These are phyloP conservation scores for Pseudotriccus pelzelni DNA, from an alignment of 2,797 vertebrate genomes.

Conservation along the genomic window DNA sequence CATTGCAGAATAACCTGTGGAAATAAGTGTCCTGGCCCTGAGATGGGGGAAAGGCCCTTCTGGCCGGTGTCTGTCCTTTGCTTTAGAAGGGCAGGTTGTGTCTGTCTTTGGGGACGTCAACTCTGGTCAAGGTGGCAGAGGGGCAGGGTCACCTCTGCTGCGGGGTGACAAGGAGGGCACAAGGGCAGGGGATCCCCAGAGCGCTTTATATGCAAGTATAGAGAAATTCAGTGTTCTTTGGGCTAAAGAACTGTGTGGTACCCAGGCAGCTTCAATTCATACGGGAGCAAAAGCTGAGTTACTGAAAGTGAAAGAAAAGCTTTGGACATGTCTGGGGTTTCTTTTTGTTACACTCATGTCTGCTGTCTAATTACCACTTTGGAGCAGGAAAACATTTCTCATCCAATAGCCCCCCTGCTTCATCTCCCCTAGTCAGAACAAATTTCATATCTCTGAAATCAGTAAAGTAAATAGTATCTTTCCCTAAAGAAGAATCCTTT, in stretches of 20 bases:
- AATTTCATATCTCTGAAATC: neutral
- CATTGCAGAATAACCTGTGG: neutral
- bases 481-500: neutral
- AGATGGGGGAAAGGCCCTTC: neutral
- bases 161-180: neutral
- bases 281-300: neutral
- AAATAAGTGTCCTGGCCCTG: neutral
- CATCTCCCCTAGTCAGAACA: neutral
- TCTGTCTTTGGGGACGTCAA: neutral
- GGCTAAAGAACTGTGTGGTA: neutral
- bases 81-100: neutral
- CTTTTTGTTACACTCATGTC: neutral
- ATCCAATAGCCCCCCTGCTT: neutral
- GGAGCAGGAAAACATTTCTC: neutral
- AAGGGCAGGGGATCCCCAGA: neutral
- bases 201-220: accelerated
- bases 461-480: neutral
- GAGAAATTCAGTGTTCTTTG: neutral
- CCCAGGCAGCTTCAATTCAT: neutral
- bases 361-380: neutral
- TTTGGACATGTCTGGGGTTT: neutral
- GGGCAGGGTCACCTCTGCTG: neutral
- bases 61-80: neutral
- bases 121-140: accelerated
- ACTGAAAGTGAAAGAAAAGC: neutral